Conservation (phyloP, 2,113 vertebrate genomes). For the Myiozetetes cayanensis region DNA sequence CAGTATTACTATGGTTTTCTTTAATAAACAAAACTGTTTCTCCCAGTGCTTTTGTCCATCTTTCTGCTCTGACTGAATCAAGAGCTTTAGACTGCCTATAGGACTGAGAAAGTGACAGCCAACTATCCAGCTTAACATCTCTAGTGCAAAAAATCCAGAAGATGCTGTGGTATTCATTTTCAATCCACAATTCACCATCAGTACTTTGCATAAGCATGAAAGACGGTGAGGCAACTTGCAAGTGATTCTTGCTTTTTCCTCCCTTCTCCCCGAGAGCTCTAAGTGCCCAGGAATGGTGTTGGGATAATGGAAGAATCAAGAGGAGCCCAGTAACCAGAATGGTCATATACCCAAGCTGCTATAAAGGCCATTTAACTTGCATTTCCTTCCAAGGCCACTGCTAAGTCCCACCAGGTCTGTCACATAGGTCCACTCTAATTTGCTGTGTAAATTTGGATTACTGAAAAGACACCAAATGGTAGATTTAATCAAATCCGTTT, state of each 20-base stretch:
- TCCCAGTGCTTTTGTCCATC: background rate
- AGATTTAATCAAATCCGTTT: background rate
- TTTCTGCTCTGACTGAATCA: background rate
- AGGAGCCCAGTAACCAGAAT: background rate
- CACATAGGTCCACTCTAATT: background rate
- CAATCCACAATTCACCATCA: background rate
- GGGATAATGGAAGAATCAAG: background rate
- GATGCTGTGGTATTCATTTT: background rate
- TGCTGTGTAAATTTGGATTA: background rate
- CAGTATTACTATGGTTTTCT: background rate
- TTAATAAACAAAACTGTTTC: background rate
- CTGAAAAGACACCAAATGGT: background rate
- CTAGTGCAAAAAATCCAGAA: background rate
- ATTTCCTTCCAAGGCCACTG: background rate
- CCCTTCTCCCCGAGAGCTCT: accelerated
- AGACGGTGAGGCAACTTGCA: background rate
- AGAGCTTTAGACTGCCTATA: background rate
- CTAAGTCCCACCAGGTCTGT: background rate
- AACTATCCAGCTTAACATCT: background rate
- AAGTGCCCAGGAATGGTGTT: background rate
- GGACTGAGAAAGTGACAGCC: background rate
- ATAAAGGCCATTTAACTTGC: background rate
- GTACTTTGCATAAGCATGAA: background rate
- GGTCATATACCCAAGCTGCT: background rate
- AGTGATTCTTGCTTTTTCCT: background rate